Percentiles rank a stretch among this genome's conserved stretches.
phyloP scores from a whole-genome alignment of 2,113 vertebrate species.

The Pseudorectes ferrugineus region DNA sequence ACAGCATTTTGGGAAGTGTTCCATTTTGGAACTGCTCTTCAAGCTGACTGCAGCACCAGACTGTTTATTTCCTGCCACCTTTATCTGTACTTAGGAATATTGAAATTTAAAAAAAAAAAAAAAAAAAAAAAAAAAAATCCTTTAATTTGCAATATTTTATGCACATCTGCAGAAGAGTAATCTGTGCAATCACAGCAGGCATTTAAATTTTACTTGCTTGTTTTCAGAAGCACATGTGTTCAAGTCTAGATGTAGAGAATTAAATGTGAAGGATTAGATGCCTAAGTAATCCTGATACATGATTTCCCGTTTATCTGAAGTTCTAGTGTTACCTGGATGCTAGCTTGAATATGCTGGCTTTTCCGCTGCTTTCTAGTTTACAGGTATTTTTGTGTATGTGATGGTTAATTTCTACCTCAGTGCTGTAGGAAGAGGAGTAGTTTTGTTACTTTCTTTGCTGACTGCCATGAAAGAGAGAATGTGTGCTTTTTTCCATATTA shows the following conservation, averaged over 20 bases:
- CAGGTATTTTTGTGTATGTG: background rate
- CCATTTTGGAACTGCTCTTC: background rate
- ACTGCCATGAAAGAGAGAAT: background rate
- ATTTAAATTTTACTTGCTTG: background rate
- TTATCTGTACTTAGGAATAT: background rate
- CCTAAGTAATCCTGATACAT: background rate
- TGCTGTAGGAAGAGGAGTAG: background rate
- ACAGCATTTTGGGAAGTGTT: background rate
- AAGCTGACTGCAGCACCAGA: background rate
- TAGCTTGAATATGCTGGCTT: background rate
- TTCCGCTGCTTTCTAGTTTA: background rate
- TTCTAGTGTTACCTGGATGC: background rate
- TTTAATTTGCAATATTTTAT: background rate
- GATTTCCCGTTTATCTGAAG: background rate
- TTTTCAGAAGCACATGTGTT: accelerated
- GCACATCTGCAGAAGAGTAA: background rate
- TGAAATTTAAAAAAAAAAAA: background rate
- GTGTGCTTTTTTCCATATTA: background rate
- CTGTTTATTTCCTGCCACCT: background rate
- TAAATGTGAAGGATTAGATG: background rate
- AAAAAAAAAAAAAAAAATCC: background rate
- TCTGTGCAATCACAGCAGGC: background rate
- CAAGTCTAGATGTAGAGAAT: background rate
- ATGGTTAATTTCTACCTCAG: background rate
- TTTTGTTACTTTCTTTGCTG: background rate